Evolutionary conservation across 2,113 vertebrate species (phyloP).

Genomic region (Tachysurus fulvidraco): DNA sequence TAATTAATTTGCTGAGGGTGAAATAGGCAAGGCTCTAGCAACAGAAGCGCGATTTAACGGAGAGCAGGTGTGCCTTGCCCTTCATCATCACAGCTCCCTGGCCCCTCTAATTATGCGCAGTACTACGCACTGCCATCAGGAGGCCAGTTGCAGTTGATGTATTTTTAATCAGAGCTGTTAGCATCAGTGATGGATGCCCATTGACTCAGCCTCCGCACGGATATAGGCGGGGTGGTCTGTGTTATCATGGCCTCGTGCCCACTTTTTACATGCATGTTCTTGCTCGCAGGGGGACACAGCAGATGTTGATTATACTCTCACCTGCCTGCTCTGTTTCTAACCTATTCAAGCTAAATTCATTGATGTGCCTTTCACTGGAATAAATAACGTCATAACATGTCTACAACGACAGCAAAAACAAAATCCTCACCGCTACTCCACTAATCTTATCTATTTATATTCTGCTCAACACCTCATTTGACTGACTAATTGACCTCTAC

Average conservation of each 20-base stretch:
- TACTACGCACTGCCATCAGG: constrained; percentile 71
- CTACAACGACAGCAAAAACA: not conserved
- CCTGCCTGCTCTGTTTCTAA: constrained; percentile 19
- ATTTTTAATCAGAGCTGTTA: constrained; percentile 82
- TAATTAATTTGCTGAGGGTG: constrained; percentile 74
- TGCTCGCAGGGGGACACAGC: constrained; percentile 20
- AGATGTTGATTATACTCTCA: constrained; percentile 22
- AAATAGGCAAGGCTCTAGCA: constrained; percentile 78
- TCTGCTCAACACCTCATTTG: too few species aligned
- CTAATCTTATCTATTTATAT: too few species aligned
- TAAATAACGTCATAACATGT: not conserved
- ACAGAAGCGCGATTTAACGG: constrained; percentile 71
- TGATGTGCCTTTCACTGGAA: not conserved
- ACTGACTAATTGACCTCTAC: too few species aligned
- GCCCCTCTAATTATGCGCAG: constrained; percentile 75
- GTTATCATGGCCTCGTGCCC: constrained; percentile 40
- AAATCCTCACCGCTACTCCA: not conserved
- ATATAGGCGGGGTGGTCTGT: constrained; percentile 37
- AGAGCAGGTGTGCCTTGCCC: constrained; percentile 77
- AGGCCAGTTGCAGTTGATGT: constrained; percentile 75
- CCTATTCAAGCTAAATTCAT: not conserved
- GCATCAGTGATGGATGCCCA: constrained; percentile 74
- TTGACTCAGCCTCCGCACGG: constrained; percentile 65
- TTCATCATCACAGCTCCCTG: constrained; percentile 76
- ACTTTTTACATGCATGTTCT: constrained; percentile 45